phyloP scores from a whole-genome alignment of 2,888 invertebrate genomes.

The Sminthurinus aureus region DNA sequence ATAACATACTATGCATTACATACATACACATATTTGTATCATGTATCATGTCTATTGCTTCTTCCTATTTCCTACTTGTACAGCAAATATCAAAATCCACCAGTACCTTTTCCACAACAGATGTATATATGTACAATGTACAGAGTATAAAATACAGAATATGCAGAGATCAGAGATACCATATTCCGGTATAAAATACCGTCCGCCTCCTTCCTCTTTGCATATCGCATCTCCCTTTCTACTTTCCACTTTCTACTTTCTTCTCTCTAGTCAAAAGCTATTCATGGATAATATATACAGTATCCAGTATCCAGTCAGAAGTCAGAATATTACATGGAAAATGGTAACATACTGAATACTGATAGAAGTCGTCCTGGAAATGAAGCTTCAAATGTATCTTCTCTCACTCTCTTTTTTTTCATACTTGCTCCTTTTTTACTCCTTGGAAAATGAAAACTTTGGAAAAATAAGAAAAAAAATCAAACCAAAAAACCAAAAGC shows the following conservation, averaged over 20 bases:
- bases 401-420: neutral
- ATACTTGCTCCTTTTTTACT: neutral
- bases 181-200: slow-evolving; percentile 9
- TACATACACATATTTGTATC: too few relatives aligned
- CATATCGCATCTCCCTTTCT: neutral
- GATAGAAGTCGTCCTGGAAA: neutral
- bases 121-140: too few relatives aligned
- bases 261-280: neutral
- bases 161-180: too few relatives aligned
- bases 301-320: too few relatives aligned
- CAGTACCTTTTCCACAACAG: too few relatives aligned
- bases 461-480: neutral
- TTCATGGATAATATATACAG: slow-evolving; percentile 29
- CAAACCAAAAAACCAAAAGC: neutral
- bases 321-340: slow-evolving; percentile 11
- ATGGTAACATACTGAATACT: neutral
- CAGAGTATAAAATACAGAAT: too few relatives aligned
- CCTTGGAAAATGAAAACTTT: neutral
- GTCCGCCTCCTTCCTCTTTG: slow-evolving; percentile 17
- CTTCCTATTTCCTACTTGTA: too few relatives aligned
- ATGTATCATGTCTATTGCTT: too few relatives aligned
- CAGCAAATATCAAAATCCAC: too few relatives aligned
- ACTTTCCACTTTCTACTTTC: too few relatives aligned
- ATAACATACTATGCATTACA: too few relatives aligned
- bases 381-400: neutral